Evolutionary conservation across 1,140 invertebrate genomes (phyloP).

Genomic region (Diuraphis noxia): DNA sequence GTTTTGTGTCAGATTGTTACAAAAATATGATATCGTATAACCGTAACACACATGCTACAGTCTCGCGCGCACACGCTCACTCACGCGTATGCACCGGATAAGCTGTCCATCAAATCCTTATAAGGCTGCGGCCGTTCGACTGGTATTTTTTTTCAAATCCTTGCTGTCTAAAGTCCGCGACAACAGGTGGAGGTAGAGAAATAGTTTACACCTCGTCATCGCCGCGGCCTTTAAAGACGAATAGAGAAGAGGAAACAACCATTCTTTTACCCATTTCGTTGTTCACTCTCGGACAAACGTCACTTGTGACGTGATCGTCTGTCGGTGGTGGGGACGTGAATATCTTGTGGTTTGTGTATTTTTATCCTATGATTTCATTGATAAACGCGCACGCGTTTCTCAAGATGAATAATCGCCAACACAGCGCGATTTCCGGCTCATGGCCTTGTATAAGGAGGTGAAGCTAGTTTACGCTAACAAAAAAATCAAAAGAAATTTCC

Average conservation of each 20-base stretch:
- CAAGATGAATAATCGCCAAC: not conserved
- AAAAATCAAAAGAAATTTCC: not conserved
- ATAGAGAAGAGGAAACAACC: not conserved
- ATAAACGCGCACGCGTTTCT: not conserved
- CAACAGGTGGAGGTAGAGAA: slow-evolving; percentile 30
- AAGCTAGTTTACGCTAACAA: not conserved
- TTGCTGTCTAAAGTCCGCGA: not conserved
- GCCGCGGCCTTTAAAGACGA: not conserved
- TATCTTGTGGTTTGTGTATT: slow-evolving; percentile 10
- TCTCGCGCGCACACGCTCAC: not conserved
- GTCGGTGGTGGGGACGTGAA: not conserved
- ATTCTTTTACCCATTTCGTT: not conserved
- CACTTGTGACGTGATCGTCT: not conserved
- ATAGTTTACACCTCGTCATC: slow-evolving; percentile 44
- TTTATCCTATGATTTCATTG: slow-evolving; percentile 40
- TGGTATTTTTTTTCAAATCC: slow-evolving; percentile 19
- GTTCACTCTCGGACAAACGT: not conserved
- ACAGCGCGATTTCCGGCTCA: not conserved
- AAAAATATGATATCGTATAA: slow-evolving; percentile 26
- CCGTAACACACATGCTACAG: not conserved
- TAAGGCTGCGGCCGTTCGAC: slow-evolving; percentile 26
- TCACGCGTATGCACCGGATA: slow-evolving; percentile 27
- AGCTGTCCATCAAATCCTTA: slow-evolving; percentile 51
- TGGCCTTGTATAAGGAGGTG: not conserved
- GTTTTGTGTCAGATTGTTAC: not conserved